Base-by-base conservation (phyloP, 2,113 vertebrate species). In the Periophthalmodon schlosseri region DNA sequence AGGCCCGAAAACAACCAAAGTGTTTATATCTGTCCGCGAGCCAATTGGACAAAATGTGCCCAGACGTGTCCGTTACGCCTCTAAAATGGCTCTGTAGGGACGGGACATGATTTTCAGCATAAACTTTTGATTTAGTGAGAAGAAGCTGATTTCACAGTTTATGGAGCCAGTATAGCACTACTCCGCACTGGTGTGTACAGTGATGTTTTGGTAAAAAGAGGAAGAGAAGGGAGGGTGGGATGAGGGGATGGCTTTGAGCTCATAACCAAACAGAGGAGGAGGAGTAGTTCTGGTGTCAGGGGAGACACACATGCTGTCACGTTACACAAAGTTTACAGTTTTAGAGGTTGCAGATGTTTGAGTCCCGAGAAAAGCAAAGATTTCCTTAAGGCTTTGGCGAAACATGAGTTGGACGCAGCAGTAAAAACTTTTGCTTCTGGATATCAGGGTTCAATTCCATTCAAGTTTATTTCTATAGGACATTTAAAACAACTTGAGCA, bases 21-120 rank as follows among this genome's bases (percentile, higher is more conserved):
- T 80, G 54, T 67, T 68, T 67, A 57, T 67, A 52, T 77, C 36
- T 82, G 70, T 61, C 56, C 54, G 24, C 28, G 57, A 71, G 68
- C 50, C 69, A 60, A 69, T 15, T 67, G 67, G 58, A 24, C 70
- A 46, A 70, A 74, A 80, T 85, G 23, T 18, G 84, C 81, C 83
- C 68, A 68, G 81, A 86, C 87, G 85, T 84, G 87, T 83, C 84
- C 63, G 75, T 73, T 74, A 69, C 28, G 72, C 76, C 66, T 88
- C 76, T 78, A 73, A 76, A 56, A 74, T 75, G 82, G 78, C 85
- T 85, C 84, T 80, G 84, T 72, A 9, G 84, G 88, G 84, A 75
- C 71, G 76, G 34, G 87, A 91, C 89, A 84, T 77, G 70, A 83
- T 82, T 87, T 73, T 77, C 71, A 56, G 20, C 24, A 68, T 66